phyloP scores from a whole-genome alignment of 2,888 invertebrate species.

The Dryobota labecula region DNA sequence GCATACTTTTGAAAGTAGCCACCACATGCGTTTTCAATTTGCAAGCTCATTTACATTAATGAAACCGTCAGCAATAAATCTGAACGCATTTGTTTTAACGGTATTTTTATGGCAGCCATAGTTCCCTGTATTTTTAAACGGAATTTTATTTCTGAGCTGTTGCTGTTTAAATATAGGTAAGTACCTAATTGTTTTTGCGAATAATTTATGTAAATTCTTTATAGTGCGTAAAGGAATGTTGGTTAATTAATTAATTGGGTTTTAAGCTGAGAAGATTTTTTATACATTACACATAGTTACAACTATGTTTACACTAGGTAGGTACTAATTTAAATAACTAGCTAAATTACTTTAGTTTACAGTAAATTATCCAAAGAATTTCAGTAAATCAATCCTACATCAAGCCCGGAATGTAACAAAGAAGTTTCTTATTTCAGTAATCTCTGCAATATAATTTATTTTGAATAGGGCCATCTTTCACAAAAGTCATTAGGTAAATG shows the following conservation, averaged over 20 bases:
- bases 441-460: too few species aligned
- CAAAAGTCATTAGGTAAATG: slow-evolving; percentile 14
- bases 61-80: slow-evolving; percentile 51
- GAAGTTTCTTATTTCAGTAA: background rate
- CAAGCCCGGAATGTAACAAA: background rate
- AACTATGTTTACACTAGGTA: background rate
- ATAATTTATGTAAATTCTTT: slow-evolving; percentile 41
- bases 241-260: background rate
- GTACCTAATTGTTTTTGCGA: slow-evolving; percentile 20
- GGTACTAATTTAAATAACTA: background rate
- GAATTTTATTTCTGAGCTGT: background rate
- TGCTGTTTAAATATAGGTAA: slow-evolving; percentile 2
- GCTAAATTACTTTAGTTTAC: background rate
- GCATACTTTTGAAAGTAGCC: background rate
- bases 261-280: background rate
- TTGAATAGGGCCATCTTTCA: slow-evolving; percentile 2
- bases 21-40: background rate
- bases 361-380: slow-evolving; percentile 25
- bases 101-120: slow-evolving; percentile 41
- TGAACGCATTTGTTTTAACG: slow-evolving; percentile 28
- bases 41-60: slow-evolving; percentile 26
- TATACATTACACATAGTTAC: background rate
- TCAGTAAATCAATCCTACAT: slow-evolving; percentile 1
- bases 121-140: slow-evolving; percentile 24
- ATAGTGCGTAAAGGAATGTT: background rate